These are phyloP conservation scores for Chaetogeoica ovagalla DNA, from an alignment of 2,888 invertebrate species.

Conservation along the genomic window DNA sequence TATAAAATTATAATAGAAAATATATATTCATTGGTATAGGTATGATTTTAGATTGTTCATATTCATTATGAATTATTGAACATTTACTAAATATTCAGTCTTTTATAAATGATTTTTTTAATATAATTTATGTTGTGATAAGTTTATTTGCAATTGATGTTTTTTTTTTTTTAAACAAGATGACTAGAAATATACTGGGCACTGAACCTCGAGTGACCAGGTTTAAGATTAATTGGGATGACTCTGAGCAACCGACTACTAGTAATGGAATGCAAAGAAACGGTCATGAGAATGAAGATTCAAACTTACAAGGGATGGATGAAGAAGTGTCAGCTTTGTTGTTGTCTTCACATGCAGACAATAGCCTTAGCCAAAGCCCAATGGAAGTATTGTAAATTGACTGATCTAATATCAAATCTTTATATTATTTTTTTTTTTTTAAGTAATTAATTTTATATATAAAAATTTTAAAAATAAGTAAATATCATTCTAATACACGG, in stretches of 20 bases:
- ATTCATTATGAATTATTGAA: too few relatives aligned
- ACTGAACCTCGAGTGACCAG: constrained; percentile 92
- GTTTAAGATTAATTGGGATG: constrained; percentile 98
- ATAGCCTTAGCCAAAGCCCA: constrained; percentile 56
- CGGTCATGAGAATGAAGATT: constrained; percentile 92
- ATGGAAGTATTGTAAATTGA: constrained; percentile 56
- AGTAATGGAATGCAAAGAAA: constrained; percentile 64
- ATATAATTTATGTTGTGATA: too few relatives aligned
- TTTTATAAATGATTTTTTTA: too few relatives aligned
- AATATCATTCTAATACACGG: background rate
- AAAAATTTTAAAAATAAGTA: too few relatives aligned
- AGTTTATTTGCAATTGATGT: background rate
- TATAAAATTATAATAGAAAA: too few relatives aligned
- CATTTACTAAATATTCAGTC: too few relatives aligned
- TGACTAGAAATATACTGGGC: constrained; percentile 78
- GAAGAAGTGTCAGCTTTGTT: constrained; percentile 51
- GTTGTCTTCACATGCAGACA: constrained; percentile 55
- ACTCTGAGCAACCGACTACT: constrained; percentile 59
- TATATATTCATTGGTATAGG: too few relatives aligned
- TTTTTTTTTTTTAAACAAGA: constrained; percentile 58
- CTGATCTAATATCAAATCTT: constrained; percentile 16
- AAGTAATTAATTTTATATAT: constrained; percentile 27
- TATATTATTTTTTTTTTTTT: constrained; percentile 28
- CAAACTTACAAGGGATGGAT: constrained; percentile 55
- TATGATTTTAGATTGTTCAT: too few relatives aligned